Percentiles rank a stretch among this genome's conserved stretches.
Evolutionary conservation across 2,797 vertebrate species (phyloP).

Genomic region (Pantherophis vulpinus): DNA sequence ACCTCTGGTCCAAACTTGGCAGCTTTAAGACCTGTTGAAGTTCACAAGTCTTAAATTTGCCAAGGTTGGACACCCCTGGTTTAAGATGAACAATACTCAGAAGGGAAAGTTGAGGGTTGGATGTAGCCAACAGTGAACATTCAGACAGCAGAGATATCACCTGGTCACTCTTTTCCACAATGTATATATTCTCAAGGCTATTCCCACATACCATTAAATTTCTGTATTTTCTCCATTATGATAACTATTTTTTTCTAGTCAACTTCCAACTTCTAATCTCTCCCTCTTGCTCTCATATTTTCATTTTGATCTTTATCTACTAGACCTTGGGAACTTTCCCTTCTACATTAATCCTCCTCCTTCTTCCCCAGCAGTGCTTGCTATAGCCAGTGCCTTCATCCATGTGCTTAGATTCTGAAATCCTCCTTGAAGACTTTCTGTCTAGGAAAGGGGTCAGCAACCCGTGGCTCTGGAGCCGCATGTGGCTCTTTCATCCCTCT

Average conservation of each 20-base stretch:
- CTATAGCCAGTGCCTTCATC: background rate
- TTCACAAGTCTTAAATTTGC: background rate
- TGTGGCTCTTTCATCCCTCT: no score
- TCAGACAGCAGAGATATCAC: background rate
- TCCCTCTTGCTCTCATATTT: background rate
- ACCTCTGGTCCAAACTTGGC: background rate
- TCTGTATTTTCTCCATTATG: background rate
- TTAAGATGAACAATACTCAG: background rate
- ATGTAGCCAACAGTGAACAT: background rate
- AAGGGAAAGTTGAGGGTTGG: background rate
- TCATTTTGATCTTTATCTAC: background rate
- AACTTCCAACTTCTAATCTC: background rate
- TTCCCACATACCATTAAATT: background rate
- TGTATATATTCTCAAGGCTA: background rate
- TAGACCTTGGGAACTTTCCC: background rate
- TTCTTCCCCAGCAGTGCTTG: background rate
- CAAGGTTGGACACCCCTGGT: background rate
- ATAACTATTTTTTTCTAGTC: background rate
- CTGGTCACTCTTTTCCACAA: background rate
- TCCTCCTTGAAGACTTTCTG: background rate
- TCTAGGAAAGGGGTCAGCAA: background rate
- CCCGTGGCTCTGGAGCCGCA: no score
- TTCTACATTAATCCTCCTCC: background rate
- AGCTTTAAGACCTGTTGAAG: background rate
- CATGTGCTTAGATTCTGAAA: background rate